Conservation (phyloP, 2,888 invertebrate species). For the Allolobophora icterica region DNA sequence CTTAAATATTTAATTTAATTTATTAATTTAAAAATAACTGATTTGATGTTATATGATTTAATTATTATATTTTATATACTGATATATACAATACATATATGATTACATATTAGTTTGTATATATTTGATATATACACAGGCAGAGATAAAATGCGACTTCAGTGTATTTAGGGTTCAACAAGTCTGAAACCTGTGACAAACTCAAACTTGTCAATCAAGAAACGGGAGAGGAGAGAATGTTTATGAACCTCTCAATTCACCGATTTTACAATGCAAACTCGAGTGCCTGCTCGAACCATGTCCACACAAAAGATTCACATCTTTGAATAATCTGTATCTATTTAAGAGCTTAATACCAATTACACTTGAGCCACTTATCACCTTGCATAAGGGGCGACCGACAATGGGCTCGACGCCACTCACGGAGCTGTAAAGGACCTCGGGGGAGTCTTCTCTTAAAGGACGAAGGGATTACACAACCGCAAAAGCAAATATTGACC, state of each 20-base stretch:
- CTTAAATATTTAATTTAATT: neutral
- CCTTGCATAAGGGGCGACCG: slow-evolving; percentile 9
- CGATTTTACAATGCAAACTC: neutral
- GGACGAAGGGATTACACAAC: slow-evolving; percentile 22
- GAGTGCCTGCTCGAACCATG: neutral
- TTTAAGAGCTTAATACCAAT: slow-evolving; percentile 23
- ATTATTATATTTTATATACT: neutral
- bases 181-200: neutral
- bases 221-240: neutral
- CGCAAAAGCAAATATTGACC: slow-evolving; percentile 28
- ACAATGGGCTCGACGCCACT: neutral
- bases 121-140: neutral
- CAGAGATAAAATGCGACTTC: neutral
- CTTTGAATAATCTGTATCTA: neutral
- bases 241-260: neutral
- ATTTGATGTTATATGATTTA: neutral
- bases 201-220: neutral
- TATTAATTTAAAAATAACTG: neutral
- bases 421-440: neutral
- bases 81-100: neutral
- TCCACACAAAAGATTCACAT: slow-evolving; percentile 20
- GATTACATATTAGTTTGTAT: neutral
- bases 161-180: neutral
- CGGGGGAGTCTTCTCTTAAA: slow-evolving; percentile 1
- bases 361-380: slow-evolving; percentile 4